Base-by-base conservation (phyloP, 2,888 invertebrate genomes). In the Drosophila hamatofila region DNA sequence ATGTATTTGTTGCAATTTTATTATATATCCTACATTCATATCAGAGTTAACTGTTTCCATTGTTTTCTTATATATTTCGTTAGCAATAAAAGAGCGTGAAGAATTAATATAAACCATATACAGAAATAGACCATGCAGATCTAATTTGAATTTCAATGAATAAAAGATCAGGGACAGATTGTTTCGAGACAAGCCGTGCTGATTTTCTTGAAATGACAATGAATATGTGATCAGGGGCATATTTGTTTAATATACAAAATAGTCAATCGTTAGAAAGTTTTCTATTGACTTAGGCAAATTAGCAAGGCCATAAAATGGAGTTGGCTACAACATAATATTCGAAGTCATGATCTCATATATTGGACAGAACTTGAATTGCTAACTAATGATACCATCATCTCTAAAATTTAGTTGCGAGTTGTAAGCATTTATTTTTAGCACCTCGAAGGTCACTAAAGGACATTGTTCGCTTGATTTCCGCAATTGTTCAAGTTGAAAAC, bases 391-490 rank as follows among this genome's bases (percentile, higher is more conserved):
- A 58, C 72, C 63, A 59, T 62, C 73, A 78, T 67, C 52, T 37
- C 39, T 64, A 37, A 57, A 51, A 54, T 39, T 51, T 39, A 61
- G 72, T 51, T 75, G 35, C 42, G 33, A 49, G 35, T 46, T 54
- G 12, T n/a, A 48, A 11, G 35, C 54, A 23, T 44, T 60, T 78
- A 69, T 78, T 61, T 78, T 78, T 64, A 77, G 57, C 70, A 58
- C 16, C 30, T n/a, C 41, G 65, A 71, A 58, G 59, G 66, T 71
- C 79, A 80, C 23, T 55, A 41, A 83, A 82, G 82, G 82, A 82
- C 68, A 84, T 75, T 72, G 84, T 81, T 64, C 23, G n/a, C 11
- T 63, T 75, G 79, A 72, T 72, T 75, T 75, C 62, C 72, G 59
- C 70, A 66, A 75, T 78, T 82, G 72, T 65, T 71, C 46, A 66